Evolutionary conservation across 2,113 vertebrate genomes (phyloP).

Genomic region (Sander lucioperca): DNA sequence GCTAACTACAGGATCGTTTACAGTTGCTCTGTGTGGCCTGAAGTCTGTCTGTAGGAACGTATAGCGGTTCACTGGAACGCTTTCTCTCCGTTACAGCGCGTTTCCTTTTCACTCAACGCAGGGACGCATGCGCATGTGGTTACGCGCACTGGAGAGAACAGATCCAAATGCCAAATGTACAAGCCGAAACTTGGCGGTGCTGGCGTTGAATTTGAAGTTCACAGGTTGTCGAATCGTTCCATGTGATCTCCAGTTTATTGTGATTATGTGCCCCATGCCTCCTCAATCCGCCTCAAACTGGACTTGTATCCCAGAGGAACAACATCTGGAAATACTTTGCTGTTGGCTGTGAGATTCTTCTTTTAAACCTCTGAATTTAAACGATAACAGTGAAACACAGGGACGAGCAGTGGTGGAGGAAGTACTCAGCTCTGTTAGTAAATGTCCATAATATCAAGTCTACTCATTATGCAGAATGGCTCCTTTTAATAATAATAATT

Average conservation of each 20-base stretch:
- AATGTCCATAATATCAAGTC: not conserved
- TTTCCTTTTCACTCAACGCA: not conserved
- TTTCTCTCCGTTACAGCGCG: slow-evolving; percentile 15
- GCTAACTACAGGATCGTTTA: not conserved
- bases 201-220: not conserved
- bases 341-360: slow-evolving; percentile 13
- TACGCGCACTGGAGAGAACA: slow-evolving; percentile 6
- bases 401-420: not conserved
- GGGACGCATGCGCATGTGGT: slow-evolving; percentile 68
- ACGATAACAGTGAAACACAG: slow-evolving; percentile 17
- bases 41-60: not conserved
- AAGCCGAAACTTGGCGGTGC: slow-evolving; percentile 8
- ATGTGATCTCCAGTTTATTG: not conserved
- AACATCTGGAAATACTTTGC: slow-evolving; percentile 53
- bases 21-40: not conserved
- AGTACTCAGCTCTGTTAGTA: not conserved
- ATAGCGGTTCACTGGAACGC: slow-evolving; percentile 23
- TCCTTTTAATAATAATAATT: no score
- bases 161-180: not conserved
- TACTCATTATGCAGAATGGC: no score
- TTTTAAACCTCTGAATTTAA: slow-evolving; percentile 5
- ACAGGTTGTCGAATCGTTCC: not conserved
- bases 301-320: not conserved
- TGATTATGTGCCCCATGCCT: not conserved
- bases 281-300: not conserved